A percentile compares a stretch with the other conserved stretches of the same genome.
Conservation (phyloP, 2,113 vertebrate genomes). For the Phalacrocorax carbo region DNA sequence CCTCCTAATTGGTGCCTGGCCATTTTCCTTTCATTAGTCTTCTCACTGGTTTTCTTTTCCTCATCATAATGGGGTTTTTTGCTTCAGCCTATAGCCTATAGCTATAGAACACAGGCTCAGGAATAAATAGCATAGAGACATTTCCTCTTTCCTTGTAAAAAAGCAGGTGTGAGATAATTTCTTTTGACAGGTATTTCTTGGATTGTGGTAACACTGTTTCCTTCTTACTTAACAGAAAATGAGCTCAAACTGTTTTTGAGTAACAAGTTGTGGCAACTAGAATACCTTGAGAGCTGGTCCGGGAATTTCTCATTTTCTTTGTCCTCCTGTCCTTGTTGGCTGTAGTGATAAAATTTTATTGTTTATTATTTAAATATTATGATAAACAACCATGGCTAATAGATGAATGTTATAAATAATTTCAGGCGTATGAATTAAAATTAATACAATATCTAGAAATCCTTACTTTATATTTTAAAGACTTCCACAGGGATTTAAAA, state of each 20-base stretch:
- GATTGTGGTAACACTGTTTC: background rate
- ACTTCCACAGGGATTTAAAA: background rate
- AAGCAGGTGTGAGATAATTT: background rate
- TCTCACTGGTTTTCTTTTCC: background rate
- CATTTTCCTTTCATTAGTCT: background rate
- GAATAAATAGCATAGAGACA: background rate
- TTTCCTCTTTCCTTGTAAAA: background rate
- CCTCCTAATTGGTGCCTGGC: background rate
- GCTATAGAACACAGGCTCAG: background rate
- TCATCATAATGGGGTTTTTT: background rate
- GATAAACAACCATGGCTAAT: background rate
- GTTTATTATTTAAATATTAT: background rate
- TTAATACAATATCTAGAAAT: background rate
- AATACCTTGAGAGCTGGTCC: conserved; percentile 65
- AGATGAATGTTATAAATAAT: background rate
- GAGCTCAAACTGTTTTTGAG: background rate
- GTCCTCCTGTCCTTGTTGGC: conserved; percentile 62
- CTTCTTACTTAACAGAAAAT: background rate
- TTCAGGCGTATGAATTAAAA: background rate
- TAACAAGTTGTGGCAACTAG: background rate
- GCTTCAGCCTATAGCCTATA: background rate
- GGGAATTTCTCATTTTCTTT: conserved; percentile 51
- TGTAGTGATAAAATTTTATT: conserved; percentile 15
- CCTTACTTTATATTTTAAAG: background rate
- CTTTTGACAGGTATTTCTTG: background rate